Percentiles rank a stretch among this genome's conserved stretches.
Conservation (phyloP, 2,113 vertebrate genomes). For the Stercorarius parasiticus region DNA sequence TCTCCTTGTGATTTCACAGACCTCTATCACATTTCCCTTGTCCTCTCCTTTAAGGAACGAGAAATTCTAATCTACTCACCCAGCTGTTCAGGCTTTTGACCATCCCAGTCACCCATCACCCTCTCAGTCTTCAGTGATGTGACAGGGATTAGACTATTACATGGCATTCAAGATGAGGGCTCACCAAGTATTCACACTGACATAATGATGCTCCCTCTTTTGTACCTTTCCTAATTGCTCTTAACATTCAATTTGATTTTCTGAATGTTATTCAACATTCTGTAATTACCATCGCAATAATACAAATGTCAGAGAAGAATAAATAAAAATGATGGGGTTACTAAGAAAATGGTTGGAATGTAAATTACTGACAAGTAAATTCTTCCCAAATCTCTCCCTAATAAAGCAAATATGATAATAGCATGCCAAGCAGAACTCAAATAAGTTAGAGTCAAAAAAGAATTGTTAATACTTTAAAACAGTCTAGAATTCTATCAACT, state of each 20-base stretch:
- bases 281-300: not conserved
- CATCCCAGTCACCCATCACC: not conserved
- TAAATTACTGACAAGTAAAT: not conserved
- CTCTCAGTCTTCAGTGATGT: not conserved
- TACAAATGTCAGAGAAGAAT: not conserved
- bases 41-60: not conserved
- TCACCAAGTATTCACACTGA: not conserved
- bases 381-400: not conserved
- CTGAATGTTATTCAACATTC: not conserved
- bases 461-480: not conserved
- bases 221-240: not conserved
- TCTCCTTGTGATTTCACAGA: not conserved
- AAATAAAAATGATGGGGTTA: not conserved
- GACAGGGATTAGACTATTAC: not conserved
- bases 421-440: not conserved
- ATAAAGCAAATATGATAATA: not conserved
- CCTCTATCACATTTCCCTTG: not conserved
- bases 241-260: not conserved
- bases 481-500: not conserved
- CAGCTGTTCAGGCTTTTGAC: not conserved
- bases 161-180: not conserved
- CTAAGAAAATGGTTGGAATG: not conserved
- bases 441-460: not conserved
- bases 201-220: not conserved
- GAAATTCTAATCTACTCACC: not conserved